Evolutionary conservation across 1,140 invertebrate genomes (phyloP).

Genomic region (Drosophila repletoides): DNA sequence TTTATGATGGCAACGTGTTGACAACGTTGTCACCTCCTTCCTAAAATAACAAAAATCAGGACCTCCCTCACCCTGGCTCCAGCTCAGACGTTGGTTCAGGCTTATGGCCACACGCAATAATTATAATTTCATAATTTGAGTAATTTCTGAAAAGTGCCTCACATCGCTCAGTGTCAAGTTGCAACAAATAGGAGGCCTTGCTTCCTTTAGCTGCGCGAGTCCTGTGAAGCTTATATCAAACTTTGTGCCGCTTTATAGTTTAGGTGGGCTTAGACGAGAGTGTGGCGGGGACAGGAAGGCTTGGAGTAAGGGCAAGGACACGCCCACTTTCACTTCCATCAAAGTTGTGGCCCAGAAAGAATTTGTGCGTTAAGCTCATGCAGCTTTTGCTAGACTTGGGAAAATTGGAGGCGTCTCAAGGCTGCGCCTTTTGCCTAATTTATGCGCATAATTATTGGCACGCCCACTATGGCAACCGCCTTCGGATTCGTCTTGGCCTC

Average conservation of each 20-base stretch:
- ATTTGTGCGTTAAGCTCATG: slow-evolving; percentile 6
- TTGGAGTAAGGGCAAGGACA: no score
- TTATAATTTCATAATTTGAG: slow-evolving; percentile 68
- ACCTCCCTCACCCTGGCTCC: neutral
- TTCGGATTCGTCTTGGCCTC: neutral
- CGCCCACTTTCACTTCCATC: neutral
- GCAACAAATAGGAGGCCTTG: neutral
- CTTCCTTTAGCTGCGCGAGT: neutral
- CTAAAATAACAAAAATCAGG: neutral
- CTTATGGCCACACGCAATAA: slow-evolving; percentile 45
- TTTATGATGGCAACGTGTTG: slow-evolving; percentile 66
- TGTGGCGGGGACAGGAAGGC: no score
- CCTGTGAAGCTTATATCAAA: slow-evolving; percentile 3
- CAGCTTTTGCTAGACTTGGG: slow-evolving; percentile 20
- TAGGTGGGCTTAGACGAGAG: no score
- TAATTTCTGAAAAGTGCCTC: slow-evolving; percentile 41
- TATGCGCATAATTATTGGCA: slow-evolving; percentile 73
- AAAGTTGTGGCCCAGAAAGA: slow-evolving; percentile 4
- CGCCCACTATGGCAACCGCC: slow-evolving; percentile 29
- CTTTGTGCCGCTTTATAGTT: slow-evolving; percentile 30
- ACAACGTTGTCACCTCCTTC: slow-evolving; percentile 17
- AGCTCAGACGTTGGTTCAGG: neutral
- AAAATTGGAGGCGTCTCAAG: slow-evolving; percentile 11
- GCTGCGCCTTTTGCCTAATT: slow-evolving; percentile 51
- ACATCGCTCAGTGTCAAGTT: slow-evolving; percentile 16